phyloP scores from a whole-genome alignment of 2,113 vertebrate genomes.

The Tursiops truncatus region DNA sequence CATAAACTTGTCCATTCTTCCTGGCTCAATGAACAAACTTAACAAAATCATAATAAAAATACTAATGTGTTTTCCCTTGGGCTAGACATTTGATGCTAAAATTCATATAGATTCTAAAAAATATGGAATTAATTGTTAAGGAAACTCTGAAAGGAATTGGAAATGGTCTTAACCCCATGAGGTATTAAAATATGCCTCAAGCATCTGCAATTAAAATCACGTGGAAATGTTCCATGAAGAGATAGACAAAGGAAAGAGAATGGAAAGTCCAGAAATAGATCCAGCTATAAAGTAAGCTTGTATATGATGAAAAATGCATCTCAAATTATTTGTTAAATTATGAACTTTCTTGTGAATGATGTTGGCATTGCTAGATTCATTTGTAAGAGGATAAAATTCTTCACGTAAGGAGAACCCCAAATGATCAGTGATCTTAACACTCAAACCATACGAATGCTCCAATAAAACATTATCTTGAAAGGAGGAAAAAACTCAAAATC shows the following conservation, averaged over 20 bases:
- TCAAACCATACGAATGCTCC: background rate
- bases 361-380: background rate
- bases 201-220: background rate
- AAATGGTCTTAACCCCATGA: background rate
- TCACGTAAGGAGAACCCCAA: background rate
- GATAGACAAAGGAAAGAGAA: background rate
- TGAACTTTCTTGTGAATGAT: background rate
- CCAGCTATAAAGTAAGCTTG: too few species aligned
- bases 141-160: background rate
- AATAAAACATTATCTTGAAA: background rate
- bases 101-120: background rate
- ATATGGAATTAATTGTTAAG: background rate
- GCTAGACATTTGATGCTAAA: background rate
- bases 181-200: background rate
- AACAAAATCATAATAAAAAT: background rate
- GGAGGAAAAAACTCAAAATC: background rate
- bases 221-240: background rate
- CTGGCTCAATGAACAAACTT: background rate
- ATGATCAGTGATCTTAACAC: background rate
- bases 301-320: background rate
- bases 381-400: background rate
- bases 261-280: background rate
- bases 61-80: background rate
- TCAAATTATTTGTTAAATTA: background rate
- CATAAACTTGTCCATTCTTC: background rate